Evolutionary conservation across 1,140 invertebrate species (phyloP).

Genomic region (Apis mellifera): Amel_HAv3.1 CM009938.2:3097001-3097500

Average conservation of each 20-base stretch:
- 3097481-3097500: conserved; percentile 74
- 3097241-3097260: too few species aligned
- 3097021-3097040: conserved; percentile 6
- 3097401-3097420: neutral
- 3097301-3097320: too few species aligned
- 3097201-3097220: too few species aligned
- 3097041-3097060: conserved; percentile 44
- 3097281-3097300: too few species aligned
- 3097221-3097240: too few species aligned
- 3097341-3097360: conserved; percentile 51
- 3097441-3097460: conserved; percentile 46
- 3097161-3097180: too few species aligned
- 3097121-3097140: too few species aligned
- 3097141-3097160: too few species aligned
- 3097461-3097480: conserved; percentile 59
- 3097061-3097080: conserved; percentile 41
- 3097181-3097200: too few species aligned
- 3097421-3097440: conserved; percentile 28
- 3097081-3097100: conserved; percentile 13
- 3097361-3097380: conserved; percentile 12
- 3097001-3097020: conserved; percentile 38
- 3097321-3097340: too few species aligned
- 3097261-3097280: too few species aligned
- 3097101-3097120: too few species aligned
- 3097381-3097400: conserved; percentile 48